Evolutionary conservation across 2,797 vertebrate species (phyloP), one percentile per base, ranked within the genome.

Genomic region (Thaleichthys pacificus): DNA sequence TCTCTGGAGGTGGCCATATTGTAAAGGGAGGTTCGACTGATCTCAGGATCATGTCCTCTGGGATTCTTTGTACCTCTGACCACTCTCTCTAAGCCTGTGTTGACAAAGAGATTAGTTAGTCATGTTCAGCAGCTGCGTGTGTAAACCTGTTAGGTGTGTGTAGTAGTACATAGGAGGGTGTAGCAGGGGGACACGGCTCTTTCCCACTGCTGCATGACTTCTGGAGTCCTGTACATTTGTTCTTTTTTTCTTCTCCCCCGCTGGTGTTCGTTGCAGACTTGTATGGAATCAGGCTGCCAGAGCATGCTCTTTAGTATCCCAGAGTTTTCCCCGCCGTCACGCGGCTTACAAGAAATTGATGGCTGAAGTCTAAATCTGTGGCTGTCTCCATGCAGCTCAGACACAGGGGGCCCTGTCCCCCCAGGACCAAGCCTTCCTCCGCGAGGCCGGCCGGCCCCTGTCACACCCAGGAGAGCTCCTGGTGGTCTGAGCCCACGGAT

Each of bases 51-150:
- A 15, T 86, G 77, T 72, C 76, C 74, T 77, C 69, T 67, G 81
- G 82, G 77, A 72, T 79, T 66, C 76, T 80, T 79, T 56, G 58
- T 26, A 73, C 81, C 85, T 81, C 74, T 76, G 81, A 83, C 74
- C 57, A 68, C 80, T 84, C 76, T 79, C 79, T 87, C 38, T 66
- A 47, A 89, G 83, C 84, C 66, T 82, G 77, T 82, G 79, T 84
- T 61, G 61, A 71, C 30, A 75, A 79, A 71, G 79, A 88, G 84
- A 87, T 88, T 83, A 88, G 51, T 62, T 17, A n/a, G 49, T 78
- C 70, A 77, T 67, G 66, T 72, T 73, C 72, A 32, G 78, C 69
- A 77, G 30, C 77, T 74, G 64, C 80, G 76, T 77, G 69, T 84
- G 75, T 77, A 76, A 85, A 81, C 84, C 79, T 74, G 78, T 85